phyloP scores from a whole-genome alignment of 2,797 vertebrate genomes.

The Strix occidentalis region DNA sequence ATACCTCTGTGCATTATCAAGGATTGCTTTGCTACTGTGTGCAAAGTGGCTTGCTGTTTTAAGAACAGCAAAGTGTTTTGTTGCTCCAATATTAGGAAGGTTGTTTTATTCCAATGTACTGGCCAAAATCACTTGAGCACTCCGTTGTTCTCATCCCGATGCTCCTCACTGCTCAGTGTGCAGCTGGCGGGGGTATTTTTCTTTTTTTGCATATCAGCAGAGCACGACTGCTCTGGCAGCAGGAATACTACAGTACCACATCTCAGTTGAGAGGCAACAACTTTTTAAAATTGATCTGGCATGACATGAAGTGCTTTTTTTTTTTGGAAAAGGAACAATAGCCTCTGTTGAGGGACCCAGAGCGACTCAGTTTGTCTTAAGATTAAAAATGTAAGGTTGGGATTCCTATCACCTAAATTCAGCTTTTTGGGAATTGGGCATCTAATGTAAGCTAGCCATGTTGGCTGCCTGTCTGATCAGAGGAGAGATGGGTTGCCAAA shows the following conservation, averaged over 20 bases:
- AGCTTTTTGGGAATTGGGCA: neutral
- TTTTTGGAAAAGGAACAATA: neutral
- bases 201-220: neutral
- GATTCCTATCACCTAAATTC: neutral
- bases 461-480: neutral
- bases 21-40: neutral
- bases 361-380: neutral
- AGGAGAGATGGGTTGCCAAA: neutral
- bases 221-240: neutral
- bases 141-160: neutral
- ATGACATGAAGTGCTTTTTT: neutral
- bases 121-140: neutral
- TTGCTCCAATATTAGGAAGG: neutral
- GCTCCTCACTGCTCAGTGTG: neutral
- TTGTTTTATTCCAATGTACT: neutral
- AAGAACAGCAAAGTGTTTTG: neutral
- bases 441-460: neutral
- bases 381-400: neutral
- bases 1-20: neutral
- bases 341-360: neutral
- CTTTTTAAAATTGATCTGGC: neutral
- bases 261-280: neutral
- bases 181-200: neutral
- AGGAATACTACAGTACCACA: neutral
- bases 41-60: neutral